Evolutionary conservation across 2,888 invertebrate genomes (phyloP), one percentile per base, ranked within the genome.

Genomic region (Anagyrus pseudococci): DNA sequence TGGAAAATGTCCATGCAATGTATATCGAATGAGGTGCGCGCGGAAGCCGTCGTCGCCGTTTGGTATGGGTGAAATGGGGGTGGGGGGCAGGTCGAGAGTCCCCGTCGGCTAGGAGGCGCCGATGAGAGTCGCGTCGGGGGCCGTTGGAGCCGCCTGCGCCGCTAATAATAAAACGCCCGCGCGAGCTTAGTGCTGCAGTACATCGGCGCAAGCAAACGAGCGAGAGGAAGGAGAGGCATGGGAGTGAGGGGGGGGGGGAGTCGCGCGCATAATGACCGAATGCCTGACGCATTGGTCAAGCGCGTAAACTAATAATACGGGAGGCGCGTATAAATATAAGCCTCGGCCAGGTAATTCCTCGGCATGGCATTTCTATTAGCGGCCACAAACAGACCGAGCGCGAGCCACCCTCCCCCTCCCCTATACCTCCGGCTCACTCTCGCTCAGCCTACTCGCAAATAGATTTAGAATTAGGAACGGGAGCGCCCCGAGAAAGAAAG

Each of bases 361-460:
- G 53, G 54, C 29, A 46, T 25, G 62, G 65, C 58, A 59, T 62
- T 71, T 75, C 75, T 77, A 78, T 78, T 77, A 76, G 68, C 70
- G 69, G 72, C 68, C 66, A 73, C 76, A 76, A 78, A 77, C 75
- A 77, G 76, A 75, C 72, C 72, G 74, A 76, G 75, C 71, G 70
- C 71, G 74, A 73, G 70, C 66, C 67, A 66, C 64, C 69, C 23
- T 26, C 37, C 70, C 17, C 37, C 22, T 50, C 40, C 70, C 67
- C 60, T 37, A 37, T 10, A 29, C 33, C 33, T 10, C 10, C 29
- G 29, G 29, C 29, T 29, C 29, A 10, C 29, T 29, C 29, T 4
- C 29, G 10, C 29, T 10, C 10, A 29, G 6, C 6, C 29, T 29
- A 4, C 68, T 70, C 72, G 70, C 72, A 73, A 75, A 77, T 77